phyloP scores from a whole-genome alignment of 2,113 vertebrate genomes.

The Zosterops lateralis region DNA sequence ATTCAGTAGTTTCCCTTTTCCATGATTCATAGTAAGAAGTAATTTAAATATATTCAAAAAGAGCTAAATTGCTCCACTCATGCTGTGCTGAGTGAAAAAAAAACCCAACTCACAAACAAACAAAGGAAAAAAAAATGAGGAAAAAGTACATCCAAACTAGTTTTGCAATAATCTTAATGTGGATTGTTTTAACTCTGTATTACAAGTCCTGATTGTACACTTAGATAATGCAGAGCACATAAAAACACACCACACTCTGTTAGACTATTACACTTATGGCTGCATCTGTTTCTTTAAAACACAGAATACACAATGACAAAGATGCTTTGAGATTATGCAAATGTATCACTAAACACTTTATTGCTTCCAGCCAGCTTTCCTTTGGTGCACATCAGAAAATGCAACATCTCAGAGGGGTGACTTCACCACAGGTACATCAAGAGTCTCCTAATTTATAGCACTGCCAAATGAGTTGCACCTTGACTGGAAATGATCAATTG shows the following conservation, averaged over 20 bases:
- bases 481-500: neutral
- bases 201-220: neutral
- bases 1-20: neutral
- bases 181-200: neutral
- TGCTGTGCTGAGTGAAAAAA: neutral
- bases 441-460: neutral
- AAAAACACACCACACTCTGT: neutral
- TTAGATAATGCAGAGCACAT: neutral
- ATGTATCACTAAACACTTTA: neutral
- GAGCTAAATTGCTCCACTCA: neutral
- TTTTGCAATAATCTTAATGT: neutral
- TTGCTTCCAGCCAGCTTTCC: neutral
- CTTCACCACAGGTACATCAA: neutral
- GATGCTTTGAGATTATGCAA: neutral
- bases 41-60: conserved; percentile 10
- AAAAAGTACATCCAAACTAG: neutral
- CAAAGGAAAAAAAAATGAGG: neutral
- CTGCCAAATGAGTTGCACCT: neutral
- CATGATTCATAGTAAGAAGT: neutral
- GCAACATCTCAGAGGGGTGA: neutral
- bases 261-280: neutral
- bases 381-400: neutral
- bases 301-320: neutral
- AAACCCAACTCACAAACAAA: neutral
- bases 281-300: neutral